A percentile compares a stretch with the other conserved stretches of the same genome.
phyloP scores from a whole-genome alignment of 2,113 vertebrate genomes.

The Lycocorax pyrrhopterus region DNA sequence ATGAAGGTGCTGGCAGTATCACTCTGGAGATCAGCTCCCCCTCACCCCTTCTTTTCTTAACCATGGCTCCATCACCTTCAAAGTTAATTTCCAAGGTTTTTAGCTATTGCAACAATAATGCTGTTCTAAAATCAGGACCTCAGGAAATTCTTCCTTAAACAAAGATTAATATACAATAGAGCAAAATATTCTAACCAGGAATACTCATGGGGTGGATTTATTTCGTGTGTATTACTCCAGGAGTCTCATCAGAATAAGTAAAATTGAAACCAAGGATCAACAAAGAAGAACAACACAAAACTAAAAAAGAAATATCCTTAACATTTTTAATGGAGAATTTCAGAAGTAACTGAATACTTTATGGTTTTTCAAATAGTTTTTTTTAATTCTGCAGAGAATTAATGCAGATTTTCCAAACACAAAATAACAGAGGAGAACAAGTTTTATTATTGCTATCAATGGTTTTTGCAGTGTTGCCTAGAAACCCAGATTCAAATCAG shows the following conservation, averaged over 20 bases:
- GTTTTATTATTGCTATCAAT: neutral
- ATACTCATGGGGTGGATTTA: neutral
- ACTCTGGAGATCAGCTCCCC: neutral
- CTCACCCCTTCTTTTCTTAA: neutral
- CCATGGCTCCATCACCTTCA: neutral
- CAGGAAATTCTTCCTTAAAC: conserved; percentile 6
- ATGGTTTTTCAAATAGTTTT: neutral
- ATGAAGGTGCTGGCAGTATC: neutral
- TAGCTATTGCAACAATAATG: neutral
- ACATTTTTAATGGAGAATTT: neutral
- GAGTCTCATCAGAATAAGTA: neutral
- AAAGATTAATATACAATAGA: neutral
- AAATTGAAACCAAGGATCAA: neutral
- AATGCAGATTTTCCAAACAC: neutral
- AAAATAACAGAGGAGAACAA: neutral
- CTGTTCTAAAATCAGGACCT: neutral
- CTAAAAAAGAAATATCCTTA: neutral
- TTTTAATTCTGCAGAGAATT: neutral
- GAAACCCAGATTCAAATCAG: neutral
- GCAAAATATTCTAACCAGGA: neutral
- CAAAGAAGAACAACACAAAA: neutral
- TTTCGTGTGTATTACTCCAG: neutral
- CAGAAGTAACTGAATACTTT: neutral
- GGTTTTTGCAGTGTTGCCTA: neutral
- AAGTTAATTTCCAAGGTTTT: neutral